phyloP scores from a whole-genome alignment of 1,140 invertebrate species.

The Rhyzopertha dominica region DNA sequence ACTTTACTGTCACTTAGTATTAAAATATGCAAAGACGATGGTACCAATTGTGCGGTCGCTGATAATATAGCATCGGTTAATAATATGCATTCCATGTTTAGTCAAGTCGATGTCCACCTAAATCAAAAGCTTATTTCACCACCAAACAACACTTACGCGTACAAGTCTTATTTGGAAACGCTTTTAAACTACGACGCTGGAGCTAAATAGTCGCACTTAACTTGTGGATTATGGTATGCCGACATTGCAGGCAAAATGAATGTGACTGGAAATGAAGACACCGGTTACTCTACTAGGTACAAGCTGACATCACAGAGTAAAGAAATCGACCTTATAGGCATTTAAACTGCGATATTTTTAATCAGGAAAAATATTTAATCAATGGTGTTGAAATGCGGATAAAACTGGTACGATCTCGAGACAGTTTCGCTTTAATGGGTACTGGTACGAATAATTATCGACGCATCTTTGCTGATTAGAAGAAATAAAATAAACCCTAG shows the following conservation, averaged over 20 bases:
- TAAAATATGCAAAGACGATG: slow-evolving; percentile 17
- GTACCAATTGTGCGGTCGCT: slow-evolving; percentile 14
- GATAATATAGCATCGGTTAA: slow-evolving; percentile 33
- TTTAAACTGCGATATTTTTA: slow-evolving; percentile 40
- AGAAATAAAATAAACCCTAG: slow-evolving; percentile 37
- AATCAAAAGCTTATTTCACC: slow-evolving; percentile 47
- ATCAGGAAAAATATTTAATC: slow-evolving; percentile 43
- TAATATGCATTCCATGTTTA: slow-evolving; percentile 46
- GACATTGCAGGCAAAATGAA: slow-evolving; percentile 33
- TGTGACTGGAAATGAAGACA: slow-evolving; percentile 23
- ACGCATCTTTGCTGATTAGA: slow-evolving; percentile 39
- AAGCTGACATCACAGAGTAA: neutral
- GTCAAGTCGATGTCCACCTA: slow-evolving; percentile 43
- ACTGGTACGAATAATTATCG: slow-evolving; percentile 19
- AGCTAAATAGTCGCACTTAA: slow-evolving; percentile 44
- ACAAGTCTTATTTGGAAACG: slow-evolving; percentile 47
- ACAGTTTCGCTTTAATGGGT: slow-evolving; percentile 41
- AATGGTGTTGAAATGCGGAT: slow-evolving; percentile 44
- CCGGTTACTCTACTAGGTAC: slow-evolving; percentile 32
- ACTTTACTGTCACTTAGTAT: slow-evolving; percentile 1
- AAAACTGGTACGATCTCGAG: slow-evolving; percentile 37
- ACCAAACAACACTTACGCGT: slow-evolving; percentile 45
- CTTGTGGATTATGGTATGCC: slow-evolving; percentile 27
- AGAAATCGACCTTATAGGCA: slow-evolving; percentile 7
- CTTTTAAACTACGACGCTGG: slow-evolving; percentile 40